Evolutionary conservation across 2,113 vertebrate genomes (phyloP).

Genomic region (Tenrec ecaudatus): DNA sequence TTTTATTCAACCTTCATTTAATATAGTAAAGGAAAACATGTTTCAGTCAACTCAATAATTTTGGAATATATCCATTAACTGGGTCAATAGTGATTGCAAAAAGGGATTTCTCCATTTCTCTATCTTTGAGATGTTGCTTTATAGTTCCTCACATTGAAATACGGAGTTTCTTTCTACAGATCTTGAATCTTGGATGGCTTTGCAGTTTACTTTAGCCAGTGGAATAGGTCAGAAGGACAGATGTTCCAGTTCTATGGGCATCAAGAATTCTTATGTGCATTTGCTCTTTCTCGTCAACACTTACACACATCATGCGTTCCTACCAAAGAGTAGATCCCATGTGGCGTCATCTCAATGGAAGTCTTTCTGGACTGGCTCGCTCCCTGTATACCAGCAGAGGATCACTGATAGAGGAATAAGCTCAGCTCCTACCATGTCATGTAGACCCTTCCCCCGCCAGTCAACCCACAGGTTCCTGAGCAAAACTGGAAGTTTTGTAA

Average conservation of each 20-base stretch:
- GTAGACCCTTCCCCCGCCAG: background rate
- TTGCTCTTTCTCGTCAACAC: background rate
- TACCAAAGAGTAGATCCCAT: background rate
- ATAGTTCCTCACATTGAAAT: background rate
- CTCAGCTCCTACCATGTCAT: background rate
- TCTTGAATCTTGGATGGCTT: background rate
- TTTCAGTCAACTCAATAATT: conserved; percentile 35
- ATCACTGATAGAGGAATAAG: background rate
- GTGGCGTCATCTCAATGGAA: background rate
- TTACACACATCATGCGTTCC: background rate
- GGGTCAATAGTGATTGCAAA: background rate
- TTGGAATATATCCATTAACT: background rate
- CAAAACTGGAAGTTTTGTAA: background rate
- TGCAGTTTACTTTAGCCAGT: background rate
- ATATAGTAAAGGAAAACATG: background rate
- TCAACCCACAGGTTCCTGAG: background rate
- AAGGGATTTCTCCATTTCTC: background rate
- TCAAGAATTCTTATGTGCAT: background rate
- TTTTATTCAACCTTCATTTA: conserved; percentile 14
- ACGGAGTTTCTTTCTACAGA: background rate
- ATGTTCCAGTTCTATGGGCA: background rate
- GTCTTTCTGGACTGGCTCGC: background rate
- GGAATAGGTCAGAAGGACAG: background rate
- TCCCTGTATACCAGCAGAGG: background rate
- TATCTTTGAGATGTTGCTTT: background rate